These are phyloP conservation scores for Aegotheles bennettii DNA, from an alignment of 2,113 vertebrate genomes.

Conservation along the genomic window DNA sequence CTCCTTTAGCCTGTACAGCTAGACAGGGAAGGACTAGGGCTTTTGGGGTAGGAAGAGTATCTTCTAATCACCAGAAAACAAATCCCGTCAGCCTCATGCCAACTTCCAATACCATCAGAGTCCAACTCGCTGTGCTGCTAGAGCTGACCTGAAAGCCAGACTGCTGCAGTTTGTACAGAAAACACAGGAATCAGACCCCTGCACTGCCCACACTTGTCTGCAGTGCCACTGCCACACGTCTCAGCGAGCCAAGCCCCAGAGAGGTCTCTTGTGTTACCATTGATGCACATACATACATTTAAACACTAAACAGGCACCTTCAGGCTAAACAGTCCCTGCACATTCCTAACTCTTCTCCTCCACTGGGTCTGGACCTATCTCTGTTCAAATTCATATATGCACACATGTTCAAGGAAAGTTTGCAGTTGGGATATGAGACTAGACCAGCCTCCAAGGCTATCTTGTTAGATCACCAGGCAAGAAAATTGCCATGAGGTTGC, in stretches of 20 bases:
- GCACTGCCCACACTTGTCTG: rapidly evolving
- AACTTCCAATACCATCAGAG: not conserved
- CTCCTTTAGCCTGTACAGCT: not conserved
- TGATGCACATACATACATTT: rapidly evolving
- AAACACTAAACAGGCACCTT: not conserved
- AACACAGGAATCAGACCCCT: too few relatives aligned
- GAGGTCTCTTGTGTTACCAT: not conserved
- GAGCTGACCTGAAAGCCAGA: not conserved
- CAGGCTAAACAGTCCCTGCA: too few relatives aligned
- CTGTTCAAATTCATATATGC: rapidly evolving
- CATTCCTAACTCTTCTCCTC: not conserved
- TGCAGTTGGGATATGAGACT: not conserved
- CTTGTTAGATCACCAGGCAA: not conserved
- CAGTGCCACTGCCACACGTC: not conserved
- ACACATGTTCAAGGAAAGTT: not conserved
- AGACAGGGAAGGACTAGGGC: not conserved
- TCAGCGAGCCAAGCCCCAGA: rapidly evolving
- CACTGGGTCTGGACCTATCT: not conserved
- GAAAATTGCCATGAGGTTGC: not conserved
- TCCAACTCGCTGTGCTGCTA: not conserved
- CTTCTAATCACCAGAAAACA: not conserved
- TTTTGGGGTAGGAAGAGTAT: not conserved
- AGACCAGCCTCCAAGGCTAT: not conserved
- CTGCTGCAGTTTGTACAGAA: not conserved
- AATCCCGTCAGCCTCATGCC: not conserved